Evolutionary conservation across 2,888 invertebrate genomes (phyloP), one percentile per base, ranked within the genome.

Genomic region (Drosophila mulleri): DNA sequence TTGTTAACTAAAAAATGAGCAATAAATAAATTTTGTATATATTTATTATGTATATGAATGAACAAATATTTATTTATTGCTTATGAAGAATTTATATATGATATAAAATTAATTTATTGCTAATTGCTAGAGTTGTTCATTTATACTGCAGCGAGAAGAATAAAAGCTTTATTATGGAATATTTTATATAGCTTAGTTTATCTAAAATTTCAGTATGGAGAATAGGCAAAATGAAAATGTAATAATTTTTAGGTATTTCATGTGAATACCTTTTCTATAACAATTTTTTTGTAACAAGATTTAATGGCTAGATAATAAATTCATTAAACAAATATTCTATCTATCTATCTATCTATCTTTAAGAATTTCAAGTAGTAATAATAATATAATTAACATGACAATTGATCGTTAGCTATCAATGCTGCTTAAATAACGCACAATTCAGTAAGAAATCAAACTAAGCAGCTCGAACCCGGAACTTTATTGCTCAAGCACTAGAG

Each of bases 11-110:
- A 48, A 29, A 48, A 32, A 12, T 12, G n/a, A 29, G 11, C 29
- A 48, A 48, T 48, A 48, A 48, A 48, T 29, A 29, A n/a, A 12
- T 29, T 29, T 29, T 6, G 26, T 9, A n/a, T n/a, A n/a, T 9
- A 48, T 50, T 7, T 26, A 7, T 14, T 1, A 18, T 18, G 11
- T 32, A 48, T 48, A 48, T 29, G 6, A 50, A 32, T 50, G 18
- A 50, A 2, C 18, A 18, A 7, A 50, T 7, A 6, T 32, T 50
- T 32, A 18, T 29, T 50, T 50, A 50, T 18, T 32, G 48, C 3
- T 50, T n/a, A 48, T 50, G n/a, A 18, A 32, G 18, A 48, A n/a
- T 29, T 29, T 48, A 48, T 48, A 29, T 45, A 23, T 45, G 45
- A 45, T 7, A 3, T n/a, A n/a, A 26, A 48, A 32, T 48, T 32